phyloP scores from a whole-genome alignment of 2,113 vertebrate genomes.

The Xiphias gladius region DNA sequence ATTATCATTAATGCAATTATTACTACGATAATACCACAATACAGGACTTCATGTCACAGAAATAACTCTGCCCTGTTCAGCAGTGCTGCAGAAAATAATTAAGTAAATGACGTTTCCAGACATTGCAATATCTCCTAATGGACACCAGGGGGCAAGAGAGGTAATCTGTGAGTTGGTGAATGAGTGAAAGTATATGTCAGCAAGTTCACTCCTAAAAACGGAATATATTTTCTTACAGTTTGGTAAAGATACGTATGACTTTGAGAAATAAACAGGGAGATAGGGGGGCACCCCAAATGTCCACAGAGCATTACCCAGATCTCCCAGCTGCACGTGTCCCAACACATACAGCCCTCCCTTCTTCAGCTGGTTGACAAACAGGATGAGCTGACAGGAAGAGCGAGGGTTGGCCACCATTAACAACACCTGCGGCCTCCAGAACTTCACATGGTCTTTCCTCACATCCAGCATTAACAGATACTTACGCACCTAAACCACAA shows the following conservation, averaged over 20 bases:
- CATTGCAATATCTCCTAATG: neutral
- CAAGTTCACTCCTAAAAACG: neutral
- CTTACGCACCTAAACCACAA: slow-evolving; percentile 84
- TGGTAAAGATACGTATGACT: neutral
- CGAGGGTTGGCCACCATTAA: slow-evolving; percentile 89
- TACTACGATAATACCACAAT: neutral
- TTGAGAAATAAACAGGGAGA: neutral
- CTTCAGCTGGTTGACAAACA: slow-evolving; percentile 89
- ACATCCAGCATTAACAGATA: slow-evolving; percentile 89
- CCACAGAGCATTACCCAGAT: slow-evolving; percentile 82
- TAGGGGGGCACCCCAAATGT: no score
- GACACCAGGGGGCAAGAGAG: slow-evolving; percentile 53
- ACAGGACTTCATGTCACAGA: neutral
- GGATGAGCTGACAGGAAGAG: slow-evolving; percentile 87
- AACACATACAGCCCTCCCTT: slow-evolving; percentile 88
- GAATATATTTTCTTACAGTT: neutral
- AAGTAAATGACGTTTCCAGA: neutral
- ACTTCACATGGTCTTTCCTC: slow-evolving; percentile 90
- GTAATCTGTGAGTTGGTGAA: neutral
- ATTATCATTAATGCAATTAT: no score
- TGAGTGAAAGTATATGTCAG: neutral
- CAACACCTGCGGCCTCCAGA: slow-evolving; percentile 89
- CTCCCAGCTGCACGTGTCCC: slow-evolving; percentile 88
- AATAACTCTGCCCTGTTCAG: neutral
- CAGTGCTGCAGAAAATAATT: neutral